phyloP scores from a whole-genome alignment of 2,797 vertebrate genomes.

The Sebastes hubbsi region DNA sequence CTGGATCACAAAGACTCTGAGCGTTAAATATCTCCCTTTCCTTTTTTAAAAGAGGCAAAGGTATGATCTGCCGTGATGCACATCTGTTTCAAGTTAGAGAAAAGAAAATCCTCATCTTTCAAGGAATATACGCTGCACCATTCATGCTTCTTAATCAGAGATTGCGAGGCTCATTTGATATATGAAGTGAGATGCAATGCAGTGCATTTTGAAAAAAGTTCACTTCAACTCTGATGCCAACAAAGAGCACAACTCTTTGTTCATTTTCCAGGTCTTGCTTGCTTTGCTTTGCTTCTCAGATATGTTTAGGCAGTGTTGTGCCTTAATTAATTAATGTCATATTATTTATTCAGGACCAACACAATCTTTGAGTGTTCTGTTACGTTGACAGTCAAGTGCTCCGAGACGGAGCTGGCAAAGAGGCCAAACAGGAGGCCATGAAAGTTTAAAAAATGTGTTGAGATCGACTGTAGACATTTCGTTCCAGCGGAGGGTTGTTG shows the following conservation, averaged over 20 bases:
- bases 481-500: constrained; percentile 47
- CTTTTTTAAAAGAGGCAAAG: constrained; percentile 74
- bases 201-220: constrained; percentile 15
- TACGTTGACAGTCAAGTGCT: constrained; percentile 30
- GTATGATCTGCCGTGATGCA: constrained; percentile 84
- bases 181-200: constrained; percentile 50
- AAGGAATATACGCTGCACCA: constrained; percentile 26
- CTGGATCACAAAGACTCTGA: constrained; percentile 82
- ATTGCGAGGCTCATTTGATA: constrained; percentile 45
- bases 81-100: constrained; percentile 82
- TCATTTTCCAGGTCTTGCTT: constrained; percentile 33
- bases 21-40: constrained; percentile 76
- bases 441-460: constrained; percentile 66
- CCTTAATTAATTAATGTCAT: constrained; percentile 60
- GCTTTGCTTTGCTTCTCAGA: constrained; percentile 34
- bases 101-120: constrained; percentile 35
- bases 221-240: constrained; percentile 26
- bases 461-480: constrained; percentile 51
- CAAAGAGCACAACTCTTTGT: constrained; percentile 30
- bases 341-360: constrained; percentile 68
- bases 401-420: constrained; percentile 29
- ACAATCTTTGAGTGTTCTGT: constrained; percentile 63
- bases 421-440: constrained; percentile 48
- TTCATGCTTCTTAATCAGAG: constrained; percentile 43
- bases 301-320: constrained; percentile 46